phyloP scores from a whole-genome alignment of 1,140 invertebrate species.

The Magallana angulata region DNA sequence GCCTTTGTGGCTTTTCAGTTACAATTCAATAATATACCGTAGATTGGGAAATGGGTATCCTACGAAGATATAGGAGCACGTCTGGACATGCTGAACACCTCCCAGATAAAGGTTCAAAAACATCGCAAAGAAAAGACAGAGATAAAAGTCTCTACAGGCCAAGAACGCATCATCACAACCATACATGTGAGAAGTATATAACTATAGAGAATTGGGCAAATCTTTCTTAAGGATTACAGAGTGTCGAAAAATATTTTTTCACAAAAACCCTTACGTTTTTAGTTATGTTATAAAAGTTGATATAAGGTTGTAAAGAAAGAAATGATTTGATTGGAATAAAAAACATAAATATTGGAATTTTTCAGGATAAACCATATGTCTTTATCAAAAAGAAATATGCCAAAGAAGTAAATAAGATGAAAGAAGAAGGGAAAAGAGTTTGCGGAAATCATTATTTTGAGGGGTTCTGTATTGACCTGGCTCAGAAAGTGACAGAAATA shows the following conservation, averaged over 20 bases:
- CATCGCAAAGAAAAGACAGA: not conserved
- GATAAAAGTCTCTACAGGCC: not conserved
- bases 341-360: not conserved
- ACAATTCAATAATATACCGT: too few relatives aligned
- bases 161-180: not conserved
- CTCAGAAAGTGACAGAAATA: conserved; percentile 63
- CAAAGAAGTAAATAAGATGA: not conserved
- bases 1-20: too few relatives aligned
- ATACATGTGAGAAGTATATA: not conserved
- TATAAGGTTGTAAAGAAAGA: too few relatives aligned
- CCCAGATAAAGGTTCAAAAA: not conserved
- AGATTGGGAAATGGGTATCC: not conserved
- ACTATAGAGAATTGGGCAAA: too few relatives aligned
- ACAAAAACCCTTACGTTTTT: too few relatives aligned
- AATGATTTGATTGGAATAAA: too few relatives aligned
- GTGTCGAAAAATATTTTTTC: too few relatives aligned
- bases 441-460: conserved; percentile 63
- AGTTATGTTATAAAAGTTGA: too few relatives aligned
- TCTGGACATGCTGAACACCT: not conserved
- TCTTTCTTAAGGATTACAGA: too few relatives aligned
- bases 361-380: conserved; percentile 63
- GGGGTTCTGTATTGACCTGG: conserved; percentile 77
- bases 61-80: not conserved
- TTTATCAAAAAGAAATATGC: conserved; percentile 53
- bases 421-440: not conserved